phyloP scores from a whole-genome alignment of 1,140 invertebrate genomes.

The Zaprionus inermis region DNA sequence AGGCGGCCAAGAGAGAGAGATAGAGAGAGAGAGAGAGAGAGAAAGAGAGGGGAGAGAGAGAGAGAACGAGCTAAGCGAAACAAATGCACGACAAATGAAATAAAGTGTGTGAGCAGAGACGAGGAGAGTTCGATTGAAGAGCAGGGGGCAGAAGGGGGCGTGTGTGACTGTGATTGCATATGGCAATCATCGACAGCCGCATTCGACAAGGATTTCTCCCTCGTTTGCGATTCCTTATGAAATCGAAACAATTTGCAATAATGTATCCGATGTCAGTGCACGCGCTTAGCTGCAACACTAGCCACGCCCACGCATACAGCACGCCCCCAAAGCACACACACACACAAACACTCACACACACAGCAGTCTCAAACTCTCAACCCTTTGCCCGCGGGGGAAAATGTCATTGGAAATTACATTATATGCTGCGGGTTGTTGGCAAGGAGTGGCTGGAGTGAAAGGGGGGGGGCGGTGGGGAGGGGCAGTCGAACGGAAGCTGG shows the following conservation, averaged over 20 bases:
- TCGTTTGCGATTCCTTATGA: slow-evolving; percentile 70
- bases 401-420: slow-evolving; percentile 65
- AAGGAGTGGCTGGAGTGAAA: too few relatives aligned
- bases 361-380: slow-evolving; percentile 12
- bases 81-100: slow-evolving; percentile 71
- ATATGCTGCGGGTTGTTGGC: slow-evolving; percentile 20
- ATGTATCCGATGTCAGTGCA: slow-evolving; percentile 79
- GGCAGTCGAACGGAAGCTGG: slow-evolving; percentile 25
- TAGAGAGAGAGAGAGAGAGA: slow-evolving; percentile 17
- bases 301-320: slow-evolving; percentile 18
- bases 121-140: background rate
- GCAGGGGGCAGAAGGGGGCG: background rate
- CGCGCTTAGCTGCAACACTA: slow-evolving; percentile 48
- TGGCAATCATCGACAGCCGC: slow-evolving; percentile 54
- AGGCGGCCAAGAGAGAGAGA: slow-evolving; percentile 56
- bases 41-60: slow-evolving; percentile 14
- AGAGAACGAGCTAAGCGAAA: slow-evolving; percentile 48
- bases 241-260: slow-evolving; percentile 82
- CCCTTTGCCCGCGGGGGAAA: slow-evolving; percentile 47
- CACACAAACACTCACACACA: background rate
- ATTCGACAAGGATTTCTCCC: slow-evolving; percentile 53
- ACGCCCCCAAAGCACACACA: too few relatives aligned
- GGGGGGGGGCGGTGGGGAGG: background rate
- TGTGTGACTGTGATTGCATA: slow-evolving; percentile 60
- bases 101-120: slow-evolving; percentile 49